These are phyloP conservation scores for Clistopyga incitator DNA, from an alignment of 2,888 invertebrate genomes.

Conservation along the genomic window DNA sequence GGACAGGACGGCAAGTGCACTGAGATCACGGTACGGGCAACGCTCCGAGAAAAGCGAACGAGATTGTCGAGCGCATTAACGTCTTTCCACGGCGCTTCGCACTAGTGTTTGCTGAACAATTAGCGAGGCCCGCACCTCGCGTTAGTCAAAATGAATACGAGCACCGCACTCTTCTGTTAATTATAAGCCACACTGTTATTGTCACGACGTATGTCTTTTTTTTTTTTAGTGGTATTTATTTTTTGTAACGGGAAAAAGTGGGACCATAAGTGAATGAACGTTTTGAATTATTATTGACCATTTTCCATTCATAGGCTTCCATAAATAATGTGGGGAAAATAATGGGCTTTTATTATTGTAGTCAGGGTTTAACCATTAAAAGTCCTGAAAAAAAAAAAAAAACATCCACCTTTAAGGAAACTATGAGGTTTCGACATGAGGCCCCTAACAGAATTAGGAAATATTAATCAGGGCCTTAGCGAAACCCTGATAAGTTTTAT, in stretches of 20 bases:
- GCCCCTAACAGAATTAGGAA: too few species aligned
- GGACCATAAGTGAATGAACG: neutral
- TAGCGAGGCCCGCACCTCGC: constrained; percentile 46
- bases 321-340: too few species aligned
- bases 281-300: neutral
- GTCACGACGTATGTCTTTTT: constrained; percentile 5
- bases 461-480: too few species aligned
- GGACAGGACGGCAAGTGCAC: constrained; percentile 31
- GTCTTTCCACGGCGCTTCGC: constrained; percentile 39
- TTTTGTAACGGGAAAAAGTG: neutral
- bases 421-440: too few species aligned
- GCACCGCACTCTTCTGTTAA: constrained; percentile 50
- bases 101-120: constrained; percentile 61
- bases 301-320: too few species aligned
- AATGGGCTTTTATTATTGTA: too few species aligned
- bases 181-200: constrained; percentile 43
- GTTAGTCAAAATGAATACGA: constrained; percentile 46
- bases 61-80: constrained; percentile 65
- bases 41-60: constrained; percentile 20
- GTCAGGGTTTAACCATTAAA: too few species aligned
- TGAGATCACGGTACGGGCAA: constrained; percentile 28
- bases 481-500: too few species aligned
- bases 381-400: too few species aligned
- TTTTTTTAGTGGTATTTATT: neutral
- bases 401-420: too few species aligned